Evolutionary conservation across 2,888 invertebrate species (phyloP), one percentile per base, ranked within the genome.

Genomic region (Nephrotoma flavescens): DNA sequence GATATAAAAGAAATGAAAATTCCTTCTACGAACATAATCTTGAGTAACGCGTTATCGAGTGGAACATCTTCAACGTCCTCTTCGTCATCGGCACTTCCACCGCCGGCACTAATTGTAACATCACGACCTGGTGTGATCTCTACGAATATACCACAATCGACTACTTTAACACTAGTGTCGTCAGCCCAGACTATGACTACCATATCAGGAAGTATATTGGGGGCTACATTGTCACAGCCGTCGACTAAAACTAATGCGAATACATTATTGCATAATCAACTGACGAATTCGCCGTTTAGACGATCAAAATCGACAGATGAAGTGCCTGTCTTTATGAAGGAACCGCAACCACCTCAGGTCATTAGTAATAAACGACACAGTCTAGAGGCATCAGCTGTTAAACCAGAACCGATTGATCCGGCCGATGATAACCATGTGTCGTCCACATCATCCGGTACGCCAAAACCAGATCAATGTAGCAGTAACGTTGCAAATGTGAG

Each of bases 271-370:
- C 94, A 94, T 88, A 94, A 93, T 0, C 94, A 94, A 89, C 89
- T 94, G 86, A 94, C 94, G 0, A 92, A 91, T 89, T 92, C 93
- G 2, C 92, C 93, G 0, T 89, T 93, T 19, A 93, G 93, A 89
- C 90, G 93, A 87, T 93, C 93, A 0, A 93, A 93, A 88, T 93
- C 93, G 6, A 93, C 93, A 0, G 93, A 93, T 88, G 93, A 93
- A 89, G 92, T 88, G 9, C 87, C 87, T 19, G 87, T 92, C 1
- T 93, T 93, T 87, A 92, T 92, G 88, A 93, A 93, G 89, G 92
- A 92, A 12, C 91, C 92, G 19, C 42, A 42, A 19, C 92, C 92
- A 0, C 93, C 92, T 6, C 93, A 93, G 88, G 92, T 93, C 87
- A 92, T 92, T 87, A 92, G 92, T 1, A 91, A 92, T 0, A 93